phyloP scores from a whole-genome alignment of 1,140 invertebrate genomes.

The Asbolus verrucosus region DNA sequence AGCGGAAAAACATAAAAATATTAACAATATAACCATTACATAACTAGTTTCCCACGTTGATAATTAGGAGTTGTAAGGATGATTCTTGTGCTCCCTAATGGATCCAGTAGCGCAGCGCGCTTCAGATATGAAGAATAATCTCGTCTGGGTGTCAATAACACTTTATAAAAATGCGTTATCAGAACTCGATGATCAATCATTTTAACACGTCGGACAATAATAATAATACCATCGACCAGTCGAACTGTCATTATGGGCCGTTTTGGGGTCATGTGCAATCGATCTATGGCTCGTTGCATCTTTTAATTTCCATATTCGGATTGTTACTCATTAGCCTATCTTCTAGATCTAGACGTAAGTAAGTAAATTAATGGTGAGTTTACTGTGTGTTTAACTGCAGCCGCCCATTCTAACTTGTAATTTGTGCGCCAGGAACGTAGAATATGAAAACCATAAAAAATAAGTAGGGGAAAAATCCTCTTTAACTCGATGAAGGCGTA shows the following conservation, averaged over 20 bases:
- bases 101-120: no score
- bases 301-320: conserved; percentile 22
- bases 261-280: not conserved
- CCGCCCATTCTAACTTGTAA: not conserved
- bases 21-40: no score
- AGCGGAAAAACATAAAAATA: no score
- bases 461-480: not conserved
- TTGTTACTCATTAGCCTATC: conserved; percentile 2
- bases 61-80: no score
- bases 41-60: no score
- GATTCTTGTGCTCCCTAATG: no score
- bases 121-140: not conserved
- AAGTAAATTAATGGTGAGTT: conserved; percentile 11
- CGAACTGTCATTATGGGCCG: not conserved
- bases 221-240: conserved; percentile 15
- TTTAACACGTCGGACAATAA: conserved; percentile 18
- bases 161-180: conserved; percentile 17
- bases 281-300: not conserved
- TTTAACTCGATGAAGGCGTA: no score
- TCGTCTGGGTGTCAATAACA: conserved; percentile 19
- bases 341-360: not conserved
- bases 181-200: conserved; percentile 31
- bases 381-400: not conserved
- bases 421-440: not conserved
- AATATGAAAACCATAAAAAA: not conserved